These are phyloP conservation scores for Monopis laevigella DNA, from an alignment of 2,888 invertebrate species.

Conservation along the genomic window DNA sequence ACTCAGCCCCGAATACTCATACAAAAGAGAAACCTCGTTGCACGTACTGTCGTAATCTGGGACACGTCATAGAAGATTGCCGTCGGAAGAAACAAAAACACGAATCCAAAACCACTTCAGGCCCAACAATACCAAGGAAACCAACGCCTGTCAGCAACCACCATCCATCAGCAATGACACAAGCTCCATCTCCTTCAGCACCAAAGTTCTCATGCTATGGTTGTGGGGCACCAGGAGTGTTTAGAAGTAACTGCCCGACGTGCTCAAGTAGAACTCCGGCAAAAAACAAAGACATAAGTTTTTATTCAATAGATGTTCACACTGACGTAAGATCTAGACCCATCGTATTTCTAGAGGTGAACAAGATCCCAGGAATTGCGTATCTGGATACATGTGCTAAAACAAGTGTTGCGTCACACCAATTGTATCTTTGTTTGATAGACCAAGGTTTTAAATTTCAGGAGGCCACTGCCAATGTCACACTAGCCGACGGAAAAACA, in stretches of 20 bases:
- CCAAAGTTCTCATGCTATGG: constrained; percentile 14
- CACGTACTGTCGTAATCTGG: not conserved
- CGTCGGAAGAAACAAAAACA: not conserved
- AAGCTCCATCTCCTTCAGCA: constrained; percentile 7
- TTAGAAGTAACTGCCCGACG: constrained; percentile 10
- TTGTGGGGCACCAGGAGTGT: constrained; percentile 14
- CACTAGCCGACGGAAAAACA: constrained; percentile 16
- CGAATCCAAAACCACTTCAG: too few species aligned
- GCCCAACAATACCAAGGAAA: too few species aligned
- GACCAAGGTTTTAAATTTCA: constrained; percentile 12
- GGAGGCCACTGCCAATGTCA: constrained; percentile 10
- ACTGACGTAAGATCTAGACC: constrained; percentile 16
- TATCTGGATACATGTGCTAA: constrained; percentile 18
- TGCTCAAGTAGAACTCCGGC: not conserved
- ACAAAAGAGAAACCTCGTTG: not conserved
- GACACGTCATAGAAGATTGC: not conserved
- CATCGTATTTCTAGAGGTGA: constrained; percentile 14
- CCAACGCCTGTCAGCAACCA: not conserved
- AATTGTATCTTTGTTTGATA: constrained; percentile 12
- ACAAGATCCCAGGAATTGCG: constrained; percentile 7
- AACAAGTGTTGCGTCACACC: constrained; percentile 17
- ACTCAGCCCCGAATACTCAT: not conserved
- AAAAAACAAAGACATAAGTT: constrained; percentile 12
- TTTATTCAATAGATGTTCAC: constrained; percentile 12
- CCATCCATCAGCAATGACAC: not conserved